Conservation (phyloP, 2,888 invertebrate genomes). For the Yponomeuta sedellus region DNA sequence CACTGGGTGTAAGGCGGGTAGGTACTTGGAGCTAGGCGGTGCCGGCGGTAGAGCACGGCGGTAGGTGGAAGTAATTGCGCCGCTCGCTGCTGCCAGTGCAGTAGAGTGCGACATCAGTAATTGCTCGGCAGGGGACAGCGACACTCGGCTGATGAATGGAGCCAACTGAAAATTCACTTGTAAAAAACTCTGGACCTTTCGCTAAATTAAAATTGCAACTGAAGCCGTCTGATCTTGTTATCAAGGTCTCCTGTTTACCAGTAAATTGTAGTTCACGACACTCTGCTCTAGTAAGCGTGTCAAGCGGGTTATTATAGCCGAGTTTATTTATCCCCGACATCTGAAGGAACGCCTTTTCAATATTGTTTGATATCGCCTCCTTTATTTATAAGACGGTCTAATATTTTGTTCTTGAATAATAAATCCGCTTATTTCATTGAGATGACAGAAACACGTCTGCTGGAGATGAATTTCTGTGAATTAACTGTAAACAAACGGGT, state of each 20-base stretch:
- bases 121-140: constrained; percentile 60
- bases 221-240: constrained; percentile 42
- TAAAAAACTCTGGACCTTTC: constrained; percentile 54
- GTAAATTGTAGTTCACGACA: constrained; percentile 22
- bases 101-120: constrained; percentile 66
- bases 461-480: constrained; percentile 6
- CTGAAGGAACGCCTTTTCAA: not conserved
- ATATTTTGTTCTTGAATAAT: constrained; percentile 10
- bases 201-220: constrained; percentile 58
- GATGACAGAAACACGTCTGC: constrained; percentile 9
- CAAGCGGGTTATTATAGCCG: not conserved
- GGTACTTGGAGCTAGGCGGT: not conserved
- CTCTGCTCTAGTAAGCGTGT: constrained; percentile 15
- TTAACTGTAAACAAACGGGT: constrained; percentile 6
- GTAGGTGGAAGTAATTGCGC: constrained; percentile 49
- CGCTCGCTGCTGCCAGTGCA: constrained; percentile 40
- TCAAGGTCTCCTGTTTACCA: constrained; percentile 26
- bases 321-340: not conserved
- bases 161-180: constrained; percentile 43
- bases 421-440: constrained; percentile 14
- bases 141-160: constrained; percentile 67
- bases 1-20: not conserved
- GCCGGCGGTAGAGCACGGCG: not conserved
- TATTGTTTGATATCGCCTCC: constrained; percentile 1
- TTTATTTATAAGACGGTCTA: constrained; percentile 5